Conservation (phyloP, 2,797 vertebrate species). For the Myiotriccus ornatus region DNA sequence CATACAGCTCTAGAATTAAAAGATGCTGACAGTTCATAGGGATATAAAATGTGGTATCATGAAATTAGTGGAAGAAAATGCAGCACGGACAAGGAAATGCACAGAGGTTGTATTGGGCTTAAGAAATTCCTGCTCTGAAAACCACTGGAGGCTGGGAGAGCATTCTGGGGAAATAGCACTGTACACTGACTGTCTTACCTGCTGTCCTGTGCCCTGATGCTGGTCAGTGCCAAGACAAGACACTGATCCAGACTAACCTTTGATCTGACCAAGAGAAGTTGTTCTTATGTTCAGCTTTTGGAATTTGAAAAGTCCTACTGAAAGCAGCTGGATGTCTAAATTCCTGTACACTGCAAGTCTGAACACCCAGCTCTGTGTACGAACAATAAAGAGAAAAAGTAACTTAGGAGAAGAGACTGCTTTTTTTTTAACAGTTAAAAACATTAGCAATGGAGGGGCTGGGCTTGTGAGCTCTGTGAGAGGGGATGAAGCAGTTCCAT, state of each 20-base stretch:
- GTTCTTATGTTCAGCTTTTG: neutral
- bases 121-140: neutral
- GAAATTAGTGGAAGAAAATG: neutral
- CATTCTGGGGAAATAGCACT: neutral
- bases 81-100: neutral
- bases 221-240: neutral
- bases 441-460: neutral
- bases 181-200: neutral
- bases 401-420: neutral
- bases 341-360: neutral
- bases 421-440: neutral
- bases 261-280: neutral
- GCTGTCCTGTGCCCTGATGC: neutral
- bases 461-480: neutral
- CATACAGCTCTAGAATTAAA: neutral
- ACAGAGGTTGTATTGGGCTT: neutral
- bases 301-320: neutral
- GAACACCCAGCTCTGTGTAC: neutral
- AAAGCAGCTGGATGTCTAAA: neutral
- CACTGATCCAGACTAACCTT: neutral
- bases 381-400: neutral
- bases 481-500: neutral
- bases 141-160: neutral
- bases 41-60: neutral
- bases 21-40: neutral